Percentiles rank a stretch among this genome's conserved stretches.
phyloP scores from a whole-genome alignment of 2,113 vertebrate species.

The Cyanoramphus novaezelandiae region DNA sequence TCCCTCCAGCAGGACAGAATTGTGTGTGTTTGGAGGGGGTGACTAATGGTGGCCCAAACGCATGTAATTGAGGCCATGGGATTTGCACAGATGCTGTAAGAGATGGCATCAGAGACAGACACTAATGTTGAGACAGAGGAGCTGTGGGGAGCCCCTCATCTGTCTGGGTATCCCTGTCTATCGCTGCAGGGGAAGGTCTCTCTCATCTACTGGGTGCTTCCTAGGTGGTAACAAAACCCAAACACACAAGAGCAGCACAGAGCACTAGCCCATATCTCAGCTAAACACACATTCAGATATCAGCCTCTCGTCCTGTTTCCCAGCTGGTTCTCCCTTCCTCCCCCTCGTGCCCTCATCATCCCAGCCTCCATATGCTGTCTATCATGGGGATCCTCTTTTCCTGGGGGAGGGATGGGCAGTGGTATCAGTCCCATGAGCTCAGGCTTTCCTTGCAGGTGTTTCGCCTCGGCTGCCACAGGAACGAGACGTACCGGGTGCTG shows the following conservation, averaged over 20 bases:
- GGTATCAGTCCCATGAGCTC: too few species aligned
- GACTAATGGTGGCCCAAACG: not conserved
- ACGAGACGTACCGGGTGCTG: conserved; percentile 20
- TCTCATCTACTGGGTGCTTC: not conserved
- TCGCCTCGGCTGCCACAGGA: conserved; percentile 11
- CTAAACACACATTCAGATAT: not conserved
- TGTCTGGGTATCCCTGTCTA: rapidly evolving
- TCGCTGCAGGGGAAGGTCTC: not conserved
- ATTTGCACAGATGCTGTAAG: rapidly evolving
- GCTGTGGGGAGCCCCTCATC: not conserved
- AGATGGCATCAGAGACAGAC: not conserved
- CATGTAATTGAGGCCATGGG: not conserved
- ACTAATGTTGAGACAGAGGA: not conserved
- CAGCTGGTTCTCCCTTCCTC: not conserved
- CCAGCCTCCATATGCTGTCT: not conserved
- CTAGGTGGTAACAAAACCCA: not conserved
- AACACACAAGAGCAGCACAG: not conserved
- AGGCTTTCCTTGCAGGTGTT: conserved; percentile 53
- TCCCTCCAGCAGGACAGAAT: not conserved
- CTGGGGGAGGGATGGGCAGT: not conserved
- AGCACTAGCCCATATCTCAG: not conserved
- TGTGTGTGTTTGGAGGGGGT: not conserved
- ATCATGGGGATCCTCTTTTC: not conserved
- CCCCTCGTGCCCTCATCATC: not conserved
- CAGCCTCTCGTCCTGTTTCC: not conserved